Base-by-base conservation (phyloP, 2,888 invertebrate genomes). In the Heliconius sara region DNA sequence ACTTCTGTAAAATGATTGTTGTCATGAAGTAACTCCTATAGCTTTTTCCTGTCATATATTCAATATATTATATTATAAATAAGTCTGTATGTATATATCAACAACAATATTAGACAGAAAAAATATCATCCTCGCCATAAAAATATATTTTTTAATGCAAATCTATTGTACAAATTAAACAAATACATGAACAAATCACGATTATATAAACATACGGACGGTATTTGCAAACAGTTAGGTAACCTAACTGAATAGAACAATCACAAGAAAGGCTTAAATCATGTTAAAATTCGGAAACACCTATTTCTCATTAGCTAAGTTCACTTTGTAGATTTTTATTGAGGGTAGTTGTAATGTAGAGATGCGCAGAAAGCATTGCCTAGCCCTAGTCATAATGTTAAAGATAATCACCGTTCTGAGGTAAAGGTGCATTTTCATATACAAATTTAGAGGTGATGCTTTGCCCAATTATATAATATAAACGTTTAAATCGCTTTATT, bases 401-500 rank as follows among this genome's bases (percentile, higher is more conserved):
- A 74, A 78, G 57, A 78, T 52, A 73, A 74, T 78, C 60, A 63
- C 74, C 57, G 27, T 39, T 34, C 39, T 76, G 71, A 76, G 63
- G 65, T 63, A 78, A 74, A 78, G 68, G 60, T 75, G 74, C 75
- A 72, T 80, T 80, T 80, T 75, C 57, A 71, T 75, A 65, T 78
- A 57, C 34, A 65, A 73, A 67, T 75, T 77, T 77, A 74, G 57
- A 68, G 47, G 65, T 79, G 71, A 67, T 66, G 78, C 78, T 78
- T 80, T 76, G 75, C 66, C 76, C 75, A 66, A 78, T 47, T 80
- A 74, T 70, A 47, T 43, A 16, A 9, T 70, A 70, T 71, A 71
- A 78, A 78, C 43, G 65, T 80, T 74, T 30, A 75, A 81, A 72
- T 78, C 63, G 82, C 79, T 79, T 67, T 72, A 25, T 76, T 77